Conservation (phyloP, 1,140 invertebrate species). For the Linepithema humile region DNA sequence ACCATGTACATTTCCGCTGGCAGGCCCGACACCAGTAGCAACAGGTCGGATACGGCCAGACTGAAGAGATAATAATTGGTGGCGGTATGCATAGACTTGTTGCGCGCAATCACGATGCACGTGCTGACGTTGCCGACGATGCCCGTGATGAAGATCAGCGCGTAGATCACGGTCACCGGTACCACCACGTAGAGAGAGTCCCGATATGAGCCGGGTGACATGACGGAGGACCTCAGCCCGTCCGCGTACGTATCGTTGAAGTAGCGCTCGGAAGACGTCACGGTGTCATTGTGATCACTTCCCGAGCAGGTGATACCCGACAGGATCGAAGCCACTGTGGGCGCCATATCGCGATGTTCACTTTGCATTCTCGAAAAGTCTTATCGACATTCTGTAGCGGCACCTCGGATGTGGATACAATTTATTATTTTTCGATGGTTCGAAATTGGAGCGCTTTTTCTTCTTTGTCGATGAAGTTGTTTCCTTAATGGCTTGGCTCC, state of each 20-base stretch:
- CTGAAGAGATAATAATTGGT: conserved; percentile 98
- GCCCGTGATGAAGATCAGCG: conserved; percentile 93
- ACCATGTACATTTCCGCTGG: conserved; percentile 94
- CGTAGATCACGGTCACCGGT: conserved; percentile 93
- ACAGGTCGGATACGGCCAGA: conserved; percentile 96
- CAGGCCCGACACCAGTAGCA: conserved; percentile 92
- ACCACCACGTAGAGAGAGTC: conserved; percentile 90
- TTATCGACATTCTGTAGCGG: neutral
- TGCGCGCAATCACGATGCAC: conserved; percentile 95
- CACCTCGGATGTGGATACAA: neutral
- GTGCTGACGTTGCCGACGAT: conserved; percentile 96
- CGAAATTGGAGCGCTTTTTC: neutral
- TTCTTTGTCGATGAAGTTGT: neutral
- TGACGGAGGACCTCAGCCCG: neutral
- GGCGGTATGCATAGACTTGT: conserved; percentile 96
- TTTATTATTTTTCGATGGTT: neutral
- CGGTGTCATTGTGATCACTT: neutral
- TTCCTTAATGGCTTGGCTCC: too few species aligned
- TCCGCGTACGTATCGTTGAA: conserved; percentile 5
- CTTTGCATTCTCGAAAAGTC: neutral
- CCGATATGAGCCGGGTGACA: conserved; percentile 80
- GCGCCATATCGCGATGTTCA: neutral
- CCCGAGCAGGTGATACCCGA: conserved; percentile 33
- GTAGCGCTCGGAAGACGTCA: neutral
- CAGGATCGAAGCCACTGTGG: neutral